Evolutionary conservation across 2,113 vertebrate genomes (phyloP).

Genomic region (Ellobius talpinus): DNA sequence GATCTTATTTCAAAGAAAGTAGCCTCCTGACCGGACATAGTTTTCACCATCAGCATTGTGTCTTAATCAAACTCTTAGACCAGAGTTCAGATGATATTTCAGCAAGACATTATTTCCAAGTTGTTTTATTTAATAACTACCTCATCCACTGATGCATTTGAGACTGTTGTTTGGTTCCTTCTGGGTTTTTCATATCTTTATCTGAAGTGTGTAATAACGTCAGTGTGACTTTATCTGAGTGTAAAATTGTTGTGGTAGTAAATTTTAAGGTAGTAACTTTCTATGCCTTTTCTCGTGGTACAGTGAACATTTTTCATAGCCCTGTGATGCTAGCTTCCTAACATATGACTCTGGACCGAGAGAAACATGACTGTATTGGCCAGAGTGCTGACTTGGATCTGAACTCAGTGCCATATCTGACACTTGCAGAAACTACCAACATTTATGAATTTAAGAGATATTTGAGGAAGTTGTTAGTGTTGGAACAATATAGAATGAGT

Average conservation of each 20-base stretch:
- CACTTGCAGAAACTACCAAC: not conserved
- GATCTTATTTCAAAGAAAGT: constrained; percentile 34
- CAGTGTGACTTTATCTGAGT: not conserved
- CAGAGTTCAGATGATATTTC: not conserved
- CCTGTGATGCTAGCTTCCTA: constrained; percentile 20
- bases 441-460: constrained; percentile 50
- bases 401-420: not conserved
- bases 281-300: constrained; percentile 5
- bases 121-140: constrained; percentile 55
- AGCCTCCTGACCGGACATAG: not conserved
- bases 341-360: not conserved
- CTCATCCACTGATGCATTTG: not conserved
- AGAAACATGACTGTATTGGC: not conserved
- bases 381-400: constrained; percentile 17
- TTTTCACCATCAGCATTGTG: not conserved
- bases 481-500: constrained; percentile 12
- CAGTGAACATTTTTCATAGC: constrained; percentile 25
- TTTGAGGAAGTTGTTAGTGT: constrained; percentile 31
- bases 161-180: not conserved
- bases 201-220: constrained; percentile 3
- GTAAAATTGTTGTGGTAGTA: constrained; percentile 1
- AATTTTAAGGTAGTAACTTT: constrained; percentile 7
- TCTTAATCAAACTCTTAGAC: constrained; percentile 33
- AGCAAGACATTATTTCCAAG: not conserved
- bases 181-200: constrained; percentile 29